A percentile compares a stretch with the other conserved stretches of the same genome.
Conservation (phyloP, 2,888 invertebrate species). For the Standfussiana lucernea region DNA sequence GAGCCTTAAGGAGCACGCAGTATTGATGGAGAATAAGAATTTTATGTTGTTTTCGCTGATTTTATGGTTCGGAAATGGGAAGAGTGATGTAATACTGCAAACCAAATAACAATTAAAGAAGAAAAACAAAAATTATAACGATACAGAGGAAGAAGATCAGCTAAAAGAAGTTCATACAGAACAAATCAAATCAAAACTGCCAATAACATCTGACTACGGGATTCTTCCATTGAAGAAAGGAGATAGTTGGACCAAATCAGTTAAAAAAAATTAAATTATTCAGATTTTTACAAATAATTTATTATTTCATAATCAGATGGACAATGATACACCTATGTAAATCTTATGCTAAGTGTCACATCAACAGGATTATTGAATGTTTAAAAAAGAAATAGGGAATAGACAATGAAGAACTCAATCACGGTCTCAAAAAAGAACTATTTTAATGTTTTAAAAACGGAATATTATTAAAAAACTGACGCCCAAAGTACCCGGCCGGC, state of each 20-base stretch:
- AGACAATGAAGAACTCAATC: slow-evolving; percentile 38
- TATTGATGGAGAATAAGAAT: slow-evolving; percentile 51
- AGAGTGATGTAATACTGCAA: slow-evolving; percentile 32
- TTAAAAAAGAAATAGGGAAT: neutral
- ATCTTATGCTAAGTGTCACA: neutral
- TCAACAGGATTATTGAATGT: neutral
- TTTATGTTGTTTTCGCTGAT: slow-evolving; percentile 61
- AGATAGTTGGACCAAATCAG: neutral
- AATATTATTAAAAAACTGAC: slow-evolving; percentile 65
- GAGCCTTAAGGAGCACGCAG: slow-evolving; percentile 35
- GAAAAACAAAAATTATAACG: slow-evolving; percentile 2
- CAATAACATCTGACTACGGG: neutral
- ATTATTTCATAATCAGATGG: neutral
- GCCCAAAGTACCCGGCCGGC: slow-evolving; percentile 89
- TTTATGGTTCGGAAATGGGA: slow-evolving; percentile 56
- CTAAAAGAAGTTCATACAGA: neutral
- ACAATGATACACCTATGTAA: neutral
- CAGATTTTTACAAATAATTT: neutral
- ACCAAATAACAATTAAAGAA: slow-evolving; percentile 26
- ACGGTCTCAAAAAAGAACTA: slow-evolving; percentile 24
- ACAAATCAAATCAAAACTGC: neutral
- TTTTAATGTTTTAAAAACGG: slow-evolving; percentile 43
- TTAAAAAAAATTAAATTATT: neutral
- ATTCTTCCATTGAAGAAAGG: neutral
- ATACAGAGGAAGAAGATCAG: neutral